These are phyloP conservation scores for Aulostomus chinensis DNA, from an alignment of 2,797 vertebrate genomes.

Conservation along the genomic window DNA sequence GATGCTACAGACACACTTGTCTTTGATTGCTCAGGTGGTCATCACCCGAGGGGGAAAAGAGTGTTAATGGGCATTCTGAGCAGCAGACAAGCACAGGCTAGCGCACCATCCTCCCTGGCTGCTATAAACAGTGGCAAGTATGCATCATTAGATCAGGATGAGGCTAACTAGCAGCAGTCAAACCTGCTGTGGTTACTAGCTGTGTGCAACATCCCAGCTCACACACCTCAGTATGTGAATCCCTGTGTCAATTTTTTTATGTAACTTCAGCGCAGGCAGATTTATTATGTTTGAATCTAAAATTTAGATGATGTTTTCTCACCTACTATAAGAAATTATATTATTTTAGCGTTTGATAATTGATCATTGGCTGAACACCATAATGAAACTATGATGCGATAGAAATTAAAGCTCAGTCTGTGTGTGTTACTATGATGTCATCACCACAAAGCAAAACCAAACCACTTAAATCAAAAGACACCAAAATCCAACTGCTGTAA, in stretches of 20 bases:
- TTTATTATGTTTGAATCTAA: too few relatives aligned
- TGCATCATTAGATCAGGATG: slow-evolving; percentile 71
- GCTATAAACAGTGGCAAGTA: slow-evolving; percentile 70
- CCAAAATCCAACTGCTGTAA: too few relatives aligned
- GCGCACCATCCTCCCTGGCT: slow-evolving; percentile 54
- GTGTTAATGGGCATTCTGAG: slow-evolving; percentile 76
- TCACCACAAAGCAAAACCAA: background rate
- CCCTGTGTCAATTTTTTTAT: too few relatives aligned
- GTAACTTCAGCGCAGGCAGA: too few relatives aligned
- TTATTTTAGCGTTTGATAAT: slow-evolving; percentile 1
- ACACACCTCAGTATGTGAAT: background rate
- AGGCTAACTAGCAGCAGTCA: slow-evolving; percentile 58
- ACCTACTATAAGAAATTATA: slow-evolving; percentile 3
- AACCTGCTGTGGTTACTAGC: slow-evolving; percentile 45
- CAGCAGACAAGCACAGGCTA: slow-evolving; percentile 76
- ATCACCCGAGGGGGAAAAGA: slow-evolving; percentile 74
- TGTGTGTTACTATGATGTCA: background rate
- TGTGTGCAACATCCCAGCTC: slow-evolving; percentile 7
- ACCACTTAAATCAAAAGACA: too few relatives aligned
- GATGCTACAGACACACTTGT: slow-evolving; percentile 65
- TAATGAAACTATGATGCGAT: slow-evolving; percentile 21
- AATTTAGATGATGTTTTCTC: too few relatives aligned
- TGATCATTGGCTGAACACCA: slow-evolving; percentile 10
- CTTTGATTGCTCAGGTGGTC: slow-evolving; percentile 83
- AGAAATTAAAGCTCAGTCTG: slow-evolving; percentile 1